Conservation (phyloP, 2,113 vertebrate genomes). For the Aplodontia rufa region DNA sequence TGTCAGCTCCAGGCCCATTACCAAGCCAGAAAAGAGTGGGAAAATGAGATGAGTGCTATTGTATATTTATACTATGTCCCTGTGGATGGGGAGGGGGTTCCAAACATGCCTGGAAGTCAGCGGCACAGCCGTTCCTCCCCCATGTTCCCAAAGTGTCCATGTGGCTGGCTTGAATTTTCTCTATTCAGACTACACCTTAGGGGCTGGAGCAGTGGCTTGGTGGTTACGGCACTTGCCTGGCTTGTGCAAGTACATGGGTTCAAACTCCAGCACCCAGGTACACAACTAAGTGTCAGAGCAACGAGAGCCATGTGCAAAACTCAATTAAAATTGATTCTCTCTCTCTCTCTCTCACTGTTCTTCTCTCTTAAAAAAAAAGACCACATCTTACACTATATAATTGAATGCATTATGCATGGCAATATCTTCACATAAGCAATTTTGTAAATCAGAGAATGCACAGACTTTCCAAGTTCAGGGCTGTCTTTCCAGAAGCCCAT, state of each 20-base stretch:
- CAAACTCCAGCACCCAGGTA: too few relatives aligned
- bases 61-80: background rate
- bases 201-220: too few relatives aligned
- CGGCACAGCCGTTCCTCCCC: background rate
- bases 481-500: background rate
- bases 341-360: too few relatives aligned
- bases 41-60: conserved; percentile 69
- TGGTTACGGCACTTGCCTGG: too few relatives aligned
- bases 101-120: conserved; percentile 57
- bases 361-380: too few relatives aligned
- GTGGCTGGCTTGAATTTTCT: conserved; percentile 79
- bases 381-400: conserved; percentile 77
- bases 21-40: conserved; percentile 68
- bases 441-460: conserved; percentile 75
- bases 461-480: background rate
- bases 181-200: conserved; percentile 74
- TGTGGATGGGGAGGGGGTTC: background rate
- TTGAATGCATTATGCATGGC: conserved; percentile 76
- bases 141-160: conserved; percentile 70
- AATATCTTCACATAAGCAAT: conserved; percentile 76
- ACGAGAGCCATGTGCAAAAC: too few relatives aligned
- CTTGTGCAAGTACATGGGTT: too few relatives aligned
- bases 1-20: conserved; percentile 78
- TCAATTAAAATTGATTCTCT: too few relatives aligned
- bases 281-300: too few relatives aligned